These are phyloP conservation scores for Patiria miniata DNA, from an alignment of 35 echinoderm and acorn worm genomes.

Conservation along the genomic window DNA sequence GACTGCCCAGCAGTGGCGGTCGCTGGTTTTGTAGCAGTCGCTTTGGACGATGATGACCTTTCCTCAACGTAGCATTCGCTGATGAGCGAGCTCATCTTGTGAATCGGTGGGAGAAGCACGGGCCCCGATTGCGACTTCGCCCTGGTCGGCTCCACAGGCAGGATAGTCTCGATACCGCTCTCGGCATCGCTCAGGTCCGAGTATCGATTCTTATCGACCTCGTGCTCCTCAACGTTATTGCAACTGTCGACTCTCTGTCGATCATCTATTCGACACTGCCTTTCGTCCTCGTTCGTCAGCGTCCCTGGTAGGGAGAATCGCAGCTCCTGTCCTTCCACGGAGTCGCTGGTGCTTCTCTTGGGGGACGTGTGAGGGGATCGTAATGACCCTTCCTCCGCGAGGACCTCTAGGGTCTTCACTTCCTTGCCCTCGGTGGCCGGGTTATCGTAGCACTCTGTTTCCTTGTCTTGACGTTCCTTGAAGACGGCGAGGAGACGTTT, in stretches of 20 bases:
- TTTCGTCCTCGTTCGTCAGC: neutral
- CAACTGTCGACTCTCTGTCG: no score
- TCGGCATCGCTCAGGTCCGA: neutral
- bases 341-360: neutral
- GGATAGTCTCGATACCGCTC: neutral
- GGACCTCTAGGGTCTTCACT: conserved; percentile 36
- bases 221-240: no score
- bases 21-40: neutral
- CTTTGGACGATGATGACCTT: neutral
- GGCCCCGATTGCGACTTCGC: neutral
- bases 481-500: conserved; percentile 63
- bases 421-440: neutral
- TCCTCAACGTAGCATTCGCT: neutral
- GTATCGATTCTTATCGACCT: neutral
- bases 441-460: neutral
- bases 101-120: neutral
- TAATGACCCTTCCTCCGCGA: conserved; percentile 64
- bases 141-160: neutral
- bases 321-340: no score
- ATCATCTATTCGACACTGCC: neutral
- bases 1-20: neutral
- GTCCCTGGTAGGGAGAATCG: neutral
- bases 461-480: conserved; percentile 23
- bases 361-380: neutral
- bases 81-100: neutral